These are phyloP conservation scores for Strigops habroptila DNA, from an alignment of 2,113 vertebrate species.

Conservation along the genomic window DNA sequence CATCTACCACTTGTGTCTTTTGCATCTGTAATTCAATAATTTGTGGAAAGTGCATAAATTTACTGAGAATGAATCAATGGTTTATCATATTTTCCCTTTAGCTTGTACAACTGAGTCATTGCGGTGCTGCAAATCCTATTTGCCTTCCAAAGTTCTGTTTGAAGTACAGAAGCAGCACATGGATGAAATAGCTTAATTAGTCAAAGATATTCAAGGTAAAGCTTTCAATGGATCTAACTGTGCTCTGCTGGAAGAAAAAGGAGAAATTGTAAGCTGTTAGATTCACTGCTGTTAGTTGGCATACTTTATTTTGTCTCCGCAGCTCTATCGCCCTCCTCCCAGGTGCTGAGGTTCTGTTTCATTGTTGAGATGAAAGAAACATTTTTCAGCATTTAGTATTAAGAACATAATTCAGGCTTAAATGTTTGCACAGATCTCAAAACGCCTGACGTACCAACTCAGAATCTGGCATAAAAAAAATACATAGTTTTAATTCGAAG, in stretches of 20 bases:
- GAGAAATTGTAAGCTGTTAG: slow-evolving; percentile 25
- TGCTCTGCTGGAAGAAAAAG: slow-evolving; percentile 11
- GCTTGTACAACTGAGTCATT: background rate
- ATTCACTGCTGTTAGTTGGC: background rate
- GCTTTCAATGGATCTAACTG: slow-evolving; percentile 24
- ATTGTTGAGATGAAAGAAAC: background rate
- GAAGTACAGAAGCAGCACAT: slow-evolving; percentile 31
- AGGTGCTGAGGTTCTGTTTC: slow-evolving; percentile 34
- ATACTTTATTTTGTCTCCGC: slow-evolving; percentile 6
- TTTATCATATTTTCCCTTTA: slow-evolving; percentile 23
- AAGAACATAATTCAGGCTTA: background rate
- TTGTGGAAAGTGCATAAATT: background rate
- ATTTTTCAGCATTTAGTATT: background rate
- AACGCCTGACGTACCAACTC: background rate
- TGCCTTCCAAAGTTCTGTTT: slow-evolving; percentile 44
- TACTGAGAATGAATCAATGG: slow-evolving; percentile 10
- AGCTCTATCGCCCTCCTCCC: background rate
- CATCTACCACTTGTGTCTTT: background rate
- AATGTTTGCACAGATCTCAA: background rate
- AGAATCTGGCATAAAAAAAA: background rate
- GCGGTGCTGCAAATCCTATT: slow-evolving; percentile 5
- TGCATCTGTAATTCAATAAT: background rate
- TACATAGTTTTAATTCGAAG: background rate
- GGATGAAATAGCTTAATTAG: slow-evolving; percentile 61
- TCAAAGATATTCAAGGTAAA: slow-evolving; percentile 48